Base-by-base conservation (phyloP, 2,888 invertebrate species). In the Ernsta delagoae region DNA sequence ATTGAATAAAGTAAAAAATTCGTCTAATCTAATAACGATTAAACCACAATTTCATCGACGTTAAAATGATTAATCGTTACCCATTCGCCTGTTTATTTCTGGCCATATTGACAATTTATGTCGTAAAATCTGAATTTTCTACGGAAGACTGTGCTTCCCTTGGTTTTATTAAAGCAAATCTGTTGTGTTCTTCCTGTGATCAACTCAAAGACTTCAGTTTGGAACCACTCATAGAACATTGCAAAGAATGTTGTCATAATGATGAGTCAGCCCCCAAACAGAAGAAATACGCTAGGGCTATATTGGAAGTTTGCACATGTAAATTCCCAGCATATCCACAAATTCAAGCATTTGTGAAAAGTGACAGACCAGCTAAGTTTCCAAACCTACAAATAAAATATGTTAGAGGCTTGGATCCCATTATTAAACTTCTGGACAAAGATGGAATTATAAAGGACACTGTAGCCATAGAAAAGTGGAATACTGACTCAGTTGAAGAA, bases 241-340 rank as follows among this genome's bases (percentile, higher is more conserved):
- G 98, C 78, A 94, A 95, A 70, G 95, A 96, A 84, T 98, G 98
- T 81, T 98, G 98, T 83, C 95, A 96, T 72, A 94, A 95, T 75
- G 97, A 98, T 81, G 95, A 96, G 74, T 92, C 94, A 53, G 94
- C 94, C 5, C 94, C 95, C 2, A 94, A 94, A 9, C 92, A 94
- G 66, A 96, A 96, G 90, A 96, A 96, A 70, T 99, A 98, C 86
- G 97, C 98, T 0, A 97, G 96, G 84, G 99, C 99, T 0, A 95
- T 98, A 70, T 93, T 99, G 54, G 98, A 99, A 94, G 98, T 99
- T 5, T 99, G 99, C 85, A 98, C 98, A 63, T 99, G 99, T 90
- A 99, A 99, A 94, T 98, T 99, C 94, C 98, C 98, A 70, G 97
- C 98, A 6, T 99, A 98, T 94, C 99, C 99, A 53, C 99, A 99